Conservation (phyloP, 2,113 vertebrate species). For the Echinops telfairi region DNA sequence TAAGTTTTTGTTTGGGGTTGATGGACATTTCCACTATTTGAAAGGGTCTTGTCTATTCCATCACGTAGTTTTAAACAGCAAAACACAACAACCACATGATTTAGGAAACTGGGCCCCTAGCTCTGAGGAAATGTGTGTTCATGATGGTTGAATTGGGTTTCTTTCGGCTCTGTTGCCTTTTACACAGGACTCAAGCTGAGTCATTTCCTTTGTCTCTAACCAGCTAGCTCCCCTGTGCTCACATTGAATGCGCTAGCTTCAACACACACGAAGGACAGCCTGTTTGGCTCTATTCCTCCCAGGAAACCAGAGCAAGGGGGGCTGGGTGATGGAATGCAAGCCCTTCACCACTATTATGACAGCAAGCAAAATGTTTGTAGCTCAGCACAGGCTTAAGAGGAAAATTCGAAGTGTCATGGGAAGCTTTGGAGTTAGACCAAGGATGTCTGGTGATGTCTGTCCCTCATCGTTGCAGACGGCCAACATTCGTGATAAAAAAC, state of each 20-base stretch:
- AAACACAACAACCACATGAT: background rate
- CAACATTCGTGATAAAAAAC: background rate
- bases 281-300: background rate
- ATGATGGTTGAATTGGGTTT: background rate
- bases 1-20: background rate
- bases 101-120: background rate
- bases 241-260: background rate
- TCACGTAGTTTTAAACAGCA: background rate
- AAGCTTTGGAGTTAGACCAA: background rate
- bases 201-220: constrained; percentile 19
- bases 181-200: background rate
- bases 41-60: background rate
- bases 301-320: background rate
- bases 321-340: background rate
- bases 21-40: background rate
- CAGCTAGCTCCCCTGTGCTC: background rate
- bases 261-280: background rate
- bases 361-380: background rate
- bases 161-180: background rate
- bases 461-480: background rate
- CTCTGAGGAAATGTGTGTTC: background rate
- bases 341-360: background rate
- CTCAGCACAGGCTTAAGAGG: background rate
- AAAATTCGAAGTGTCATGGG: background rate
- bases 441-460: background rate